Evolutionary conservation across 2,113 vertebrate species (phyloP).

Genomic region (Chiloscyllium plagiosum): DNA sequence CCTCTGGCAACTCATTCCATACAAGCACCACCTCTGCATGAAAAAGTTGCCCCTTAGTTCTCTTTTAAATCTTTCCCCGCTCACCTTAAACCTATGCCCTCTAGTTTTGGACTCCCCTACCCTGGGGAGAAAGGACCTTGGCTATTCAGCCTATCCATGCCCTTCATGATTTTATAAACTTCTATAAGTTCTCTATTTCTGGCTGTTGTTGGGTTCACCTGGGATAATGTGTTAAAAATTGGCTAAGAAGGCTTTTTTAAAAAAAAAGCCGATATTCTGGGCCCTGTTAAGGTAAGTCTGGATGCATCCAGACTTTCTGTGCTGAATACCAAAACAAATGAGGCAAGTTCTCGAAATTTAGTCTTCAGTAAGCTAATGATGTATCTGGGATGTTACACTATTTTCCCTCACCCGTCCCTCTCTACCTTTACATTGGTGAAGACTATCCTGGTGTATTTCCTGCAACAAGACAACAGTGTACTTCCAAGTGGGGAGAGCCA

Average conservation of each 20-base stretch:
- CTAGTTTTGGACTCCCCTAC: no score
- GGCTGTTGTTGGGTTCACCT: not conserved
- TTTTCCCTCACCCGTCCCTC: no score
- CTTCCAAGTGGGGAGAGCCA: not conserved
- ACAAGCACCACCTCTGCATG: no score
- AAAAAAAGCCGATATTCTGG: not conserved
- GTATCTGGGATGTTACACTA: not conserved
- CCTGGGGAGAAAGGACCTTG: no score
- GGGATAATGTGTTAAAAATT: not conserved
- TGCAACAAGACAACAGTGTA: not conserved
- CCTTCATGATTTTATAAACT: no score
- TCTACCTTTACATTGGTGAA: not conserved
- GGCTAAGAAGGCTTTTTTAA: not conserved
- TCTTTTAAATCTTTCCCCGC: no score
- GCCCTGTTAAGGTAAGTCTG: not conserved
- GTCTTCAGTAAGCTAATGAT: not conserved
- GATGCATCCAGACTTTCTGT: not conserved
- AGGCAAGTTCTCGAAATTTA: not conserved
- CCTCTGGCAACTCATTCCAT: no score
- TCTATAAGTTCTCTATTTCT: not conserved
- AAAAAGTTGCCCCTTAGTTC: no score
- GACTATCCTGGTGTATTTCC: not conserved
- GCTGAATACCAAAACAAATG: not conserved
- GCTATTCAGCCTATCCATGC: no score
- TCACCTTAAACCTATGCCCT: no score